Evolutionary conservation across 2,888 invertebrate species (phyloP).

Genomic region (Pandemis cinnamomeana): DNA sequence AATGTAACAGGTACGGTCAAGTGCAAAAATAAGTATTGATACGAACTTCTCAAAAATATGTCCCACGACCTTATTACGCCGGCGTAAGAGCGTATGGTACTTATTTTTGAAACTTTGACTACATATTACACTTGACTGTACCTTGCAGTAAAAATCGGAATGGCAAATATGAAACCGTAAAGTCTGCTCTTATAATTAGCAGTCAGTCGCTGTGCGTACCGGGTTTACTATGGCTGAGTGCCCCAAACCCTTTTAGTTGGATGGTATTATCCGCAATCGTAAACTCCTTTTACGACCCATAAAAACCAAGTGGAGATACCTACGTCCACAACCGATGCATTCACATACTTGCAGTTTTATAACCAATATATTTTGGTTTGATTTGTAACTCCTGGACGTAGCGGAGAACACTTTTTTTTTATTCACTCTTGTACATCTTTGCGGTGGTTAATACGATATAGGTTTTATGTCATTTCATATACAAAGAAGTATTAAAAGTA

Average conservation of each 20-base stretch:
- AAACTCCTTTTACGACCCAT: constrained; percentile 78
- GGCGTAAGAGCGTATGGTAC: no score
- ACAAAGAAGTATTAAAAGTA: constrained; percentile 37
- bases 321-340: constrained; percentile 64
- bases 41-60: no score
- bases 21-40: no score
- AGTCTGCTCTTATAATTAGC: constrained; percentile 73
- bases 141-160: constrained; percentile 7
- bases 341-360: constrained; percentile 83
- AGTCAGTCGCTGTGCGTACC: constrained; percentile 53
- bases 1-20: no score
- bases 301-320: constrained; percentile 82
- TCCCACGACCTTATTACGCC: no score
- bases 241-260: constrained; percentile 80
- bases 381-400: constrained; percentile 78
- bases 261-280: constrained; percentile 81
- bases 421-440: constrained; percentile 45
- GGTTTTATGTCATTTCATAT: constrained; percentile 23
- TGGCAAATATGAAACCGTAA: constrained; percentile 43
- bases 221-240: constrained; percentile 51
- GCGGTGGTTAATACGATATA: constrained; percentile 17
- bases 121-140: no score
- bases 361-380: constrained; percentile 83
- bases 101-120: no score
- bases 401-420: constrained; percentile 36